phyloP scores from a whole-genome alignment of 2,888 invertebrate genomes.

The Lymantria monacha region DNA sequence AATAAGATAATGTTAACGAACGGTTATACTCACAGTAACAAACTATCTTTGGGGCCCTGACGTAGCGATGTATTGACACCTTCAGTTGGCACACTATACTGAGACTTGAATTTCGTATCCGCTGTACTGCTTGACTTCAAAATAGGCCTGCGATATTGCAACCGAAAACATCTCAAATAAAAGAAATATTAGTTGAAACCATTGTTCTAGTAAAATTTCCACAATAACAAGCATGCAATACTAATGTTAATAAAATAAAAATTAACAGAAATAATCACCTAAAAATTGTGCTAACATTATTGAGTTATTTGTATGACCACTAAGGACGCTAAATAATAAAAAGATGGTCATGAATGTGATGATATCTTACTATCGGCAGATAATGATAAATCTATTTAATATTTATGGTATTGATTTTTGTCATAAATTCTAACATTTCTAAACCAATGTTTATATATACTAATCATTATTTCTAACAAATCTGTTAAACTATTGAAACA shows the following conservation, averaged over 20 bases:
- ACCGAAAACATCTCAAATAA: neutral
- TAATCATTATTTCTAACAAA: neutral
- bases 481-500: neutral
- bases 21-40: conserved; percentile 86
- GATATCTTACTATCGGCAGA: conserved; percentile 17
- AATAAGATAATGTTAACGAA: too few relatives aligned
- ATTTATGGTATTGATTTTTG: neutral
- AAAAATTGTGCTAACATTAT: conserved; percentile 26
- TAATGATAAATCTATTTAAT: conserved; percentile 3
- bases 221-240: conserved; percentile 18
- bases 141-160: conserved; percentile 60
- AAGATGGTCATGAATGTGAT: conserved; percentile 31
- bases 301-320: conserved; percentile 21
- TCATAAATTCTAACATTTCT: conserved; percentile 7
- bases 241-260: conserved; percentile 9
- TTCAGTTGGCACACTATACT: conserved; percentile 76
- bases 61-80: conserved; percentile 88
- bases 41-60: conserved; percentile 90
- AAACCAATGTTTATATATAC: neutral
- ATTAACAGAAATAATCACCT: conserved; percentile 1
- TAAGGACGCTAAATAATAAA: conserved; percentile 37
- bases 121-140: conserved; percentile 64
- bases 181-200: neutral
- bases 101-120: conserved; percentile 83
- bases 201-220: neutral